These are phyloP conservation scores for Peromyscus aztecus DNA, from an alignment of 2,797 vertebrate species.

Conservation along the genomic window DNA sequence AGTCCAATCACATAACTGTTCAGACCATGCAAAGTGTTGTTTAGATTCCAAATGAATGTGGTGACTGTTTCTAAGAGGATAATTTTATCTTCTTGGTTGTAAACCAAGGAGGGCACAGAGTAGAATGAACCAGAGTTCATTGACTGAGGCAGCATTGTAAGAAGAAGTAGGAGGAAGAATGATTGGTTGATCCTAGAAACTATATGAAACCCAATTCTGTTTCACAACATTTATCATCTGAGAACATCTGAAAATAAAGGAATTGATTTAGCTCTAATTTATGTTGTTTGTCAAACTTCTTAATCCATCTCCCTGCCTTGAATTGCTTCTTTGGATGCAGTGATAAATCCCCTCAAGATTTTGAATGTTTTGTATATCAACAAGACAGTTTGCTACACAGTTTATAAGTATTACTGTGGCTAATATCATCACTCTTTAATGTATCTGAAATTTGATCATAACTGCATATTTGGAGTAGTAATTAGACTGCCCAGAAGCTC, in stretches of 20 bases:
- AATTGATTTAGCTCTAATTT: not conserved
- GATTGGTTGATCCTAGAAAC: not conserved
- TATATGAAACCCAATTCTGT: conserved; percentile 23
- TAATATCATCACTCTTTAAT: not conserved
- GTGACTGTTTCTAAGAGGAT: not conserved
- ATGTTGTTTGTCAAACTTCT: not conserved
- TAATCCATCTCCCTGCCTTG: not conserved
- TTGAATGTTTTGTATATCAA: not conserved
- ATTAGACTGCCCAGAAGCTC: not conserved
- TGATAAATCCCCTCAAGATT: not conserved
- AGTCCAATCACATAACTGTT: not conserved
- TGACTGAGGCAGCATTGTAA: not conserved
- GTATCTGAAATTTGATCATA: conserved; percentile 55
- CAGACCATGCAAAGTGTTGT: not conserved
- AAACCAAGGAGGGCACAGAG: conserved; percentile 15
- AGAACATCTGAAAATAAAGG: conserved; percentile 18
- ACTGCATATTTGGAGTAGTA: not conserved
- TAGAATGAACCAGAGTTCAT: conserved; percentile 36
- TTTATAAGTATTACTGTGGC: not conserved
- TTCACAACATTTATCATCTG: conserved; percentile 42
- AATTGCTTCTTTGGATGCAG: not conserved
- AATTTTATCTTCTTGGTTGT: not conserved
- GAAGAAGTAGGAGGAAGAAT: not conserved
- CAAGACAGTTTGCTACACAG: not conserved
- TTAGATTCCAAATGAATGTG: not conserved